Conservation (phyloP, 2,888 invertebrate genomes). For the Drosophila planitibia region DNA sequence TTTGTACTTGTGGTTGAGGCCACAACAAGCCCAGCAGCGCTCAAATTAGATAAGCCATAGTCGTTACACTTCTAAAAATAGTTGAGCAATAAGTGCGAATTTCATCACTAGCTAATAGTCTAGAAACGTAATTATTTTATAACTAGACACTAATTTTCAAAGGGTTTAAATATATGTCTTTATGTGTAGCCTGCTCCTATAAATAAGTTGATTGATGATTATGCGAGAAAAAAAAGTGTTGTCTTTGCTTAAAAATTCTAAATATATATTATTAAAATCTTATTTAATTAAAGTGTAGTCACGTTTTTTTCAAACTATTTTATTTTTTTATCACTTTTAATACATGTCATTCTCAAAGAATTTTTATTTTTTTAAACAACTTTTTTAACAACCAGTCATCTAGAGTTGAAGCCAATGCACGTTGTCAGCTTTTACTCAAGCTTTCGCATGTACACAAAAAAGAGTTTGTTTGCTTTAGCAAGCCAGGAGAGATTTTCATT, state of each 20-base stretch:
- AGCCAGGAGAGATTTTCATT: background rate
- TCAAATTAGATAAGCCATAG: slow-evolving; percentile 59
- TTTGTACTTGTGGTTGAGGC: slow-evolving; percentile 13
- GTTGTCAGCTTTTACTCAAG: background rate
- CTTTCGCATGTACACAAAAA: background rate
- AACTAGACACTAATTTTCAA: background rate
- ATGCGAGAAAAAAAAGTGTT: background rate
- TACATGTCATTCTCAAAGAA: background rate
- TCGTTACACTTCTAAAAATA: slow-evolving; percentile 47
- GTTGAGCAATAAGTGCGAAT: slow-evolving; percentile 30
- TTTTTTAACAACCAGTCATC: background rate
- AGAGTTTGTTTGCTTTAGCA: background rate
- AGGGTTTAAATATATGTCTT: background rate
- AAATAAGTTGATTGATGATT: background rate
- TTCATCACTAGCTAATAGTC: background rate
- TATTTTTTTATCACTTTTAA: background rate
- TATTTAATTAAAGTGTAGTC: background rate
- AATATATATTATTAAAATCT: background rate
- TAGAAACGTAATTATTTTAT: background rate
- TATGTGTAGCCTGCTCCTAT: background rate
- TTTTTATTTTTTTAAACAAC: background rate
- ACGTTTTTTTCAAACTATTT: background rate
- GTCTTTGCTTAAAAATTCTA: background rate
- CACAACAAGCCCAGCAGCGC: slow-evolving; percentile 21
- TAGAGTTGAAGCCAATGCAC: background rate